phyloP scores from a whole-genome alignment of 2,888 invertebrate species.

The Sminthurinus aureus region DNA sequence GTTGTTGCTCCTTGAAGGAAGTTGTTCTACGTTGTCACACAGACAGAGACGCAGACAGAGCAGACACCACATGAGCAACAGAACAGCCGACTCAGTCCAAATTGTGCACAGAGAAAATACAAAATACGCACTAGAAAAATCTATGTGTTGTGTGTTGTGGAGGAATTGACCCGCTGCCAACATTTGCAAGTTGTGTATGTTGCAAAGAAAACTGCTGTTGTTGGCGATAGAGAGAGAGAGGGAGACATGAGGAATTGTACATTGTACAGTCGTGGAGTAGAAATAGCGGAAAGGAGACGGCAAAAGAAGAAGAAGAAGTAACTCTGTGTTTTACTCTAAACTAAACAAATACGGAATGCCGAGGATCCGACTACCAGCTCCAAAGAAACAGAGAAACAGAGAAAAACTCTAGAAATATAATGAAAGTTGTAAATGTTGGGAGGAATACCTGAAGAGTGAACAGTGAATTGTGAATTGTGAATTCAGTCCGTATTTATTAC shows the following conservation, averaged over 20 bases:
- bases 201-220: background rate
- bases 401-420: constrained; percentile 26
- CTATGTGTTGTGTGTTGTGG: background rate
- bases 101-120: background rate
- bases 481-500: background rate
- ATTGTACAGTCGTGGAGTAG: too few relatives aligned
- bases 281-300: background rate
- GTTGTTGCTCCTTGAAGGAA: constrained; percentile 10
- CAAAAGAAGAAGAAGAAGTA: background rate
- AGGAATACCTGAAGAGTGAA: constrained; percentile 14
- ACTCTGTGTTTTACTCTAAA: background rate
- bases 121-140: background rate
- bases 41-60: background rate
- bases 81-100: too few relatives aligned
- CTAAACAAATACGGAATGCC: constrained; percentile 11
- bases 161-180: constrained; percentile 36
- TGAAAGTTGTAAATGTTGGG: constrained; percentile 35
- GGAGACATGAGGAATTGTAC: background rate
- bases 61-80: background rate
- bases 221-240: background rate
- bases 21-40: constrained; percentile 6
- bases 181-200: constrained; percentile 14
- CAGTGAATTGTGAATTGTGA: too few relatives aligned
- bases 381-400: background rate
- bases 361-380: background rate